A percentile compares a stretch with the other conserved stretches of the same genome.
Evolutionary conservation across 2,113 vertebrate genomes (phyloP).

Genomic region (Seriola rivoliana): DNA sequence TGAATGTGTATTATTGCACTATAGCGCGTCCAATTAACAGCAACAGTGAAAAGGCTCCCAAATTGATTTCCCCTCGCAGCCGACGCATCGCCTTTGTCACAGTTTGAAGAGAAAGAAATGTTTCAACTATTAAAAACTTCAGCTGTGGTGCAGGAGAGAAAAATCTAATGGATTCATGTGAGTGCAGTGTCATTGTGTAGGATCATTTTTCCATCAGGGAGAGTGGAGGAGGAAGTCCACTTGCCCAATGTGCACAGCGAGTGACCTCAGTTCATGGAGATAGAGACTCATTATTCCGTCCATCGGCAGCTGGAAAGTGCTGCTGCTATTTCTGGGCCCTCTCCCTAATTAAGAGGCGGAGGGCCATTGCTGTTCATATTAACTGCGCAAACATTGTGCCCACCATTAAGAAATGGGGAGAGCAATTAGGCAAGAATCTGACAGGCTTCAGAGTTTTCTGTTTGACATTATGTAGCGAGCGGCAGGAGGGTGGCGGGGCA

Average conservation of each 20-base stretch:
- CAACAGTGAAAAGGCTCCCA: constrained; percentile 48
- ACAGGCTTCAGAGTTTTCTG: constrained; percentile 40
- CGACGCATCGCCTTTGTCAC: constrained; percentile 12
- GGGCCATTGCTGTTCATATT: constrained; percentile 32
- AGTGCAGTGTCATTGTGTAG: background rate
- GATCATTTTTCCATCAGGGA: constrained; percentile 16
- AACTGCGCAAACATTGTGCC: constrained; percentile 48
- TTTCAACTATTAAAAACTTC: constrained; percentile 38
- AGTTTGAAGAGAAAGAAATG: constrained; percentile 31
- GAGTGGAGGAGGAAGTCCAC: constrained; percentile 20
- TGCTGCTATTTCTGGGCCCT: constrained; percentile 30
- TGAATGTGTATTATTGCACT: background rate
- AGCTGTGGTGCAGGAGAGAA: constrained; percentile 24
- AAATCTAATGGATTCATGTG: background rate
- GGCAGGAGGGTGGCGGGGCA: background rate
- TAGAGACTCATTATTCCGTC: constrained; percentile 59
- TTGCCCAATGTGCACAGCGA: constrained; percentile 4
- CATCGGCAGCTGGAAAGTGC: constrained; percentile 15
- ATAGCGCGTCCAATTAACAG: constrained; percentile 60
- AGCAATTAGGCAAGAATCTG: constrained; percentile 66
- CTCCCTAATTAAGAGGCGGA: constrained; percentile 51
- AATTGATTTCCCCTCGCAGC: constrained; percentile 57
- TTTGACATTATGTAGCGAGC: constrained; percentile 26
- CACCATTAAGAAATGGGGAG: constrained; percentile 44
- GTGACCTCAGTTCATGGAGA: constrained; percentile 42